phyloP scores from a whole-genome alignment of 2,888 invertebrate genomes.

The Branchipolynoe longqiensis region DNA sequence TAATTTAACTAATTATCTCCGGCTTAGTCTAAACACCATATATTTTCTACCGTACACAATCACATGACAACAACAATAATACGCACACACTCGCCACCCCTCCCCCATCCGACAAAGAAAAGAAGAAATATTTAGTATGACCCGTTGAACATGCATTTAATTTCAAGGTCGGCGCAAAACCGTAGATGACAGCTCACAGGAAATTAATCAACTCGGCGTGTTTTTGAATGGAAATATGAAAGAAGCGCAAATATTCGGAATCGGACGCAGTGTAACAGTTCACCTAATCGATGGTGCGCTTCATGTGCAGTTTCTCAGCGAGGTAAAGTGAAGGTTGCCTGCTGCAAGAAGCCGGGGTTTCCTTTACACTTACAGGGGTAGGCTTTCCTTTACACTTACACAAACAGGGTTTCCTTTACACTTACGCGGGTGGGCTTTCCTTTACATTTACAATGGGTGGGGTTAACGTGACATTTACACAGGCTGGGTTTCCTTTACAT shows the following conservation, averaged over 20 bases:
- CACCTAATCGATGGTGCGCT: slow-evolving; percentile 23
- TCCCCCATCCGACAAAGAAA: neutral
- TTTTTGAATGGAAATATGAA: slow-evolving; percentile 30
- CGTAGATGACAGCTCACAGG: slow-evolving; percentile 25
- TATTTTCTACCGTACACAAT: neutral
- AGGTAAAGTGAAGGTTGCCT: too few relatives aligned
- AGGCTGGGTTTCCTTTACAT: neutral
- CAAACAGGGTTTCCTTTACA: too few relatives aligned
- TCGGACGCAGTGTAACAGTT: neutral
- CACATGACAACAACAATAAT: too few relatives aligned
- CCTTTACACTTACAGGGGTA: too few relatives aligned
- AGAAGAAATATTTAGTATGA: neutral
- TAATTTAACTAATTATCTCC: neutral
- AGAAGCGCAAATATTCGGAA: slow-evolving; percentile 32
- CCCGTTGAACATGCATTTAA: slow-evolving; percentile 29
- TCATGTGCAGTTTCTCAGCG: slow-evolving; percentile 7
- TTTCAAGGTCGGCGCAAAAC: slow-evolving; percentile 9
- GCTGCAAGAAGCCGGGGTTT: too few relatives aligned
- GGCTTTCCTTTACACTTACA: too few relatives aligned
- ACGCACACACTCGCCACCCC: too few relatives aligned
- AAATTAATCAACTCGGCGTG: slow-evolving; percentile 36
- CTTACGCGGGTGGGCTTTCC: too few relatives aligned
- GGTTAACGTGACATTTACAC: too few relatives aligned
- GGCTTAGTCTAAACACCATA: neutral
- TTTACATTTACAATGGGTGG: too few relatives aligned